phyloP scores from a whole-genome alignment of 53 echinoderm and acorn worm species.

The Arbacia lixula region DNA sequence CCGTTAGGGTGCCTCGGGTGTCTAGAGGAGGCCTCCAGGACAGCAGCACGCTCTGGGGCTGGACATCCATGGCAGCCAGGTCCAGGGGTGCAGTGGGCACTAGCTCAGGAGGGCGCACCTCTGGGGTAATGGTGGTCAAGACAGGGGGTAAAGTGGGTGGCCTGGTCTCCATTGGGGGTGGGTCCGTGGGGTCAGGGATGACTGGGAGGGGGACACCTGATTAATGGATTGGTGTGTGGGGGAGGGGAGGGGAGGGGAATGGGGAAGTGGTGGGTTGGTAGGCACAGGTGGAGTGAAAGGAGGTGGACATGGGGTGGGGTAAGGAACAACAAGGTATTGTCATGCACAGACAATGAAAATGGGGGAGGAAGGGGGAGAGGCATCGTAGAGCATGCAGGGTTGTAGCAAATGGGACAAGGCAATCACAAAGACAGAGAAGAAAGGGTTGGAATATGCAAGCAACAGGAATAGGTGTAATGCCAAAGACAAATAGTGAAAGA shows the following conservation, averaged over 20 bases:
- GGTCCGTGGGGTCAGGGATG: conserved; percentile 36
- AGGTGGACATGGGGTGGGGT: too few species aligned
- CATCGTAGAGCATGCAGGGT: not conserved
- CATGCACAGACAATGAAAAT: too few species aligned
- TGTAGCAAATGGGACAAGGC: not conserved
- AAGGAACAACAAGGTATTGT: too few species aligned
- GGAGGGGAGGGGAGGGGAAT: not conserved
- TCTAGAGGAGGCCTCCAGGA: conserved; percentile 61
- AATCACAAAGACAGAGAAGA: not conserved
- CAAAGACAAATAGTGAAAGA: too few species aligned
- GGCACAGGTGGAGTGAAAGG: not conserved
- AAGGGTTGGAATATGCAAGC: not conserved
- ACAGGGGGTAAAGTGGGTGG: conserved; percentile 59
- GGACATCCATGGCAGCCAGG: conserved; percentile 42
- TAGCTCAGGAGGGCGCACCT: conserved; percentile 54
- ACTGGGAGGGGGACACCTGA: conserved; percentile 68
- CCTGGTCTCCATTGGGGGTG: conserved; percentile 44
- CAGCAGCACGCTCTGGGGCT: conserved; percentile 56
- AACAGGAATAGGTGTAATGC: not conserved
- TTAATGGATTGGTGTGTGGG: not conserved
- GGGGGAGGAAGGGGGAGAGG: too few species aligned
- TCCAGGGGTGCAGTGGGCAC: conserved; percentile 65
- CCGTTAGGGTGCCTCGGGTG: conserved; percentile 50
- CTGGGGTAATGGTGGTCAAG: not conserved
- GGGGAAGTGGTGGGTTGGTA: not conserved